These are phyloP conservation scores for Agrochola litura DNA, from an alignment of 2,888 invertebrate species.

Conservation along the genomic window DNA sequence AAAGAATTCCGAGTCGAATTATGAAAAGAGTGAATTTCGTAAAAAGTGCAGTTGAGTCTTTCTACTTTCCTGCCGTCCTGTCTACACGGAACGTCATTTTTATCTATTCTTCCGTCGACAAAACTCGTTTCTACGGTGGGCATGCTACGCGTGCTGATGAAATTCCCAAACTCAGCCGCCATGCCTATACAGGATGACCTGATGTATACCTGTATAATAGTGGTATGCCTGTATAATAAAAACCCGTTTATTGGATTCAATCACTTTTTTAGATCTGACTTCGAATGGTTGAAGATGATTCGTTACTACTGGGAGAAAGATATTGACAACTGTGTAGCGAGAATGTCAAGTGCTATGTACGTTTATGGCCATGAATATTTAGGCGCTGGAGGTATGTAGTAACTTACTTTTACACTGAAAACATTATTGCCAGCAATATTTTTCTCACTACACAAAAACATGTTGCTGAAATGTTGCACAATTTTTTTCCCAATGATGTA, in stretches of 20 bases:
- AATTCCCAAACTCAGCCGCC: too few relatives aligned
- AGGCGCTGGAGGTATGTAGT: conserved; percentile 92
- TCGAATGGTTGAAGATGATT: conserved; percentile 97
- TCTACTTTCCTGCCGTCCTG: too few relatives aligned
- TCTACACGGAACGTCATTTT: too few relatives aligned
- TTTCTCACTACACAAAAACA: not conserved
- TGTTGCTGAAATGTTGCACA: not conserved
- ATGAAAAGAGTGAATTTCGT: too few relatives aligned
- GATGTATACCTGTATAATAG: too few relatives aligned
- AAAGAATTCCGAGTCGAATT: too few relatives aligned
- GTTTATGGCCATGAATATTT: conserved; percentile 97
- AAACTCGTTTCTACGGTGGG: too few relatives aligned
- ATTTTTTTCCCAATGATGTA: not conserved
- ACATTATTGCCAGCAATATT: not conserved
- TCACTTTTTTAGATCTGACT: conserved; percentile 90
- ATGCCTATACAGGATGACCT: too few relatives aligned
- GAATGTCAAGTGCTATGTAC: conserved; percentile 96
- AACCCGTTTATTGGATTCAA: not conserved
- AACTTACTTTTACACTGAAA: conserved; percentile 4
- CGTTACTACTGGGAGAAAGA: conserved; percentile 96
- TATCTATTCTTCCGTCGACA: too few relatives aligned
- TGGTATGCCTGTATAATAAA: too few relatives aligned
- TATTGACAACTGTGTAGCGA: conserved; percentile 94
- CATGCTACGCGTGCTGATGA: too few relatives aligned
- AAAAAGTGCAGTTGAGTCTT: too few relatives aligned